Percentiles rank a stretch among this genome's conserved stretches.
Evolutionary conservation across 1,140 invertebrate species (phyloP).

Genomic region (Neoseiulus cucumeris): DNA sequence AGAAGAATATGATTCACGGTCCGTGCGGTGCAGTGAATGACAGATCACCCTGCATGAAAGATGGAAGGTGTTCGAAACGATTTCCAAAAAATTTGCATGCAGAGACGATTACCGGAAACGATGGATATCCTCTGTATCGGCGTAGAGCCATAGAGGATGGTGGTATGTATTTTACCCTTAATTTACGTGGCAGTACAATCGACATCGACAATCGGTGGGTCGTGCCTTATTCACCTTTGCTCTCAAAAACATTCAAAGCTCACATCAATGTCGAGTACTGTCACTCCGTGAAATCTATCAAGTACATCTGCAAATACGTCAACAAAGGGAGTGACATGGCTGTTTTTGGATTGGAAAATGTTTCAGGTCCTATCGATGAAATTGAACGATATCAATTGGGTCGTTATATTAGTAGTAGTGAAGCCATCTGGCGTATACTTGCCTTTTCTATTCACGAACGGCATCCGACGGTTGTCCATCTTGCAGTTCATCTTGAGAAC

Average conservation of each 20-base stretch:
- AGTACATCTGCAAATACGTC: slow-evolving; percentile 23
- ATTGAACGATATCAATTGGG: slow-evolving; percentile 17
- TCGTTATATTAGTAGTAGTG: slow-evolving; percentile 20
- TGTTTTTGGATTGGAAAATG: slow-evolving; percentile 19
- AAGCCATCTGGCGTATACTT: slow-evolving; percentile 22
- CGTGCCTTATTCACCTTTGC: slow-evolving; percentile 19
- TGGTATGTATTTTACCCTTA: not conserved
- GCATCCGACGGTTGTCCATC: slow-evolving; percentile 17
- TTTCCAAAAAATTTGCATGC: slow-evolving; percentile 24
- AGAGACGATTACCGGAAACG: slow-evolving; percentile 25
- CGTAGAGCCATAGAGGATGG: slow-evolving; percentile 18
- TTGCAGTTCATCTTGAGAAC: slow-evolving; percentile 23
- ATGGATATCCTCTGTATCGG: slow-evolving; percentile 29
- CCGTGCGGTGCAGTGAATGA: slow-evolving; percentile 31
- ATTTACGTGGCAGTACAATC: not conserved
- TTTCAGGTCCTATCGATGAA: slow-evolving; percentile 19
- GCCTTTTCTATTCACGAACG: slow-evolving; percentile 19
- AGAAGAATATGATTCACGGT: slow-evolving; percentile 33
- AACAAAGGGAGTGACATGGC: slow-evolving; percentile 20
- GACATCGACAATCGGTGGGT: slow-evolving; percentile 21
- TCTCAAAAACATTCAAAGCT: slow-evolving; percentile 17
- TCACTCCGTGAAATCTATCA: slow-evolving; percentile 20
- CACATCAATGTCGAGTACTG: slow-evolving; percentile 23
- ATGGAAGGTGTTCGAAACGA: slow-evolving; percentile 29
- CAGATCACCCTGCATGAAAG: slow-evolving; percentile 30